Evolutionary conservation across 2,888 invertebrate genomes (phyloP).

Genomic region (Coelinius sp.): DNA sequence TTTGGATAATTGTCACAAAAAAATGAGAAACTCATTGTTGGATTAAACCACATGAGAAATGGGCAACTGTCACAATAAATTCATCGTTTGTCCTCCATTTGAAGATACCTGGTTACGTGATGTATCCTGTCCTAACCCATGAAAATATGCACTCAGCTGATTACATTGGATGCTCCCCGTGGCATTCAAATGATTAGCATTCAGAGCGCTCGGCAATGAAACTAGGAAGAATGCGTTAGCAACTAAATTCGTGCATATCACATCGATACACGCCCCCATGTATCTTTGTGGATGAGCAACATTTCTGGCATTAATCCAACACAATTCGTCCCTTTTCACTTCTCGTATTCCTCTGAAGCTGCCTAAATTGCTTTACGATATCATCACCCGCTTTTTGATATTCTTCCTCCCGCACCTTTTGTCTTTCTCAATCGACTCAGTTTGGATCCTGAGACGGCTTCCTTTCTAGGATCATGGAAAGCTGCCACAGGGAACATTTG

Average conservation of each 20-base stretch:
- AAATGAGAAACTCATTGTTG: no score
- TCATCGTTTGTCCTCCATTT: neutral
- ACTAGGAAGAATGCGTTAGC: conserved; percentile 20
- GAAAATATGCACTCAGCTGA: conserved; percentile 27
- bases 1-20: no score
- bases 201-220: neutral
- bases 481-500: no score
- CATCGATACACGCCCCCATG: conserved; percentile 36
- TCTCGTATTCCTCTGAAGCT: conserved; percentile 35
- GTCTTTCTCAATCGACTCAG: neutral
- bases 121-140: neutral
- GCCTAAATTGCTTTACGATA: conserved; percentile 56
- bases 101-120: neutral
- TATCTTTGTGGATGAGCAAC: conserved; percentile 54
- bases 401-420: conserved; percentile 28
- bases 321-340: conserved; percentile 38
- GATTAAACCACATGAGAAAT: neutral
- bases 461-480: no score
- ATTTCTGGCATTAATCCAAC: conserved; percentile 56
- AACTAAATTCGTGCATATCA: conserved; percentile 31
- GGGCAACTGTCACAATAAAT: neutral
- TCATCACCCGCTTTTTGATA: no score
- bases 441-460: neutral
- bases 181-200: conserved; percentile 27
- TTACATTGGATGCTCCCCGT: conserved; percentile 18